A percentile compares a stretch with the other conserved stretches of the same genome.
Evolutionary conservation across 2,797 vertebrate genomes (phyloP).

Genomic region (Enteromius fasciolatus): DNA sequence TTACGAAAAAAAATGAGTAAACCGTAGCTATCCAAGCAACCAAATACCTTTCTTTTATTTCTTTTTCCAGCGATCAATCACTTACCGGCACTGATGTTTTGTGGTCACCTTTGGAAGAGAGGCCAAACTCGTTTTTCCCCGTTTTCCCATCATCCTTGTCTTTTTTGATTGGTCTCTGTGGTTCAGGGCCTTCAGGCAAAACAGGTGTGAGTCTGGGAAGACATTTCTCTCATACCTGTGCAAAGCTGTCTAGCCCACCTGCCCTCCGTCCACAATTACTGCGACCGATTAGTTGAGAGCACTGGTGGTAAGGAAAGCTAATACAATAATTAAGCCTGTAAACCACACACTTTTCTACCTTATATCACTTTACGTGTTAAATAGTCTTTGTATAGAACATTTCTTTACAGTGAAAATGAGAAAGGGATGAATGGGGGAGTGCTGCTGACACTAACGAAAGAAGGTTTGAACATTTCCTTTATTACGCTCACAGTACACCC

Average conservation of each 20-base stretch:
- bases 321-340: slow-evolving; percentile 64
- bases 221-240: slow-evolving; percentile 71
- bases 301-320: slow-evolving; percentile 61
- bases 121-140: slow-evolving; percentile 55
- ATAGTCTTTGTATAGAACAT: slow-evolving; percentile 46
- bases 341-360: slow-evolving; percentile 44
- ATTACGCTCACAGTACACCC: slow-evolving; percentile 73
- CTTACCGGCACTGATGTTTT: slow-evolving; percentile 52
- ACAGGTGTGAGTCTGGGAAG: slow-evolving; percentile 72
- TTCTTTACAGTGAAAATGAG: slow-evolving; percentile 63
- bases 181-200: slow-evolving; percentile 67
- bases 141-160: slow-evolving; percentile 57
- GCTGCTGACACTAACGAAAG: slow-evolving; percentile 24
- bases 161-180: slow-evolving; percentile 59
- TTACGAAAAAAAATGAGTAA: not conserved
- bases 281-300: slow-evolving; percentile 64
- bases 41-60: slow-evolving; percentile 40
- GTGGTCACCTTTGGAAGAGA: slow-evolving; percentile 56
- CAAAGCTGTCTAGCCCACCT: slow-evolving; percentile 50
- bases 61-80: slow-evolving; percentile 52
- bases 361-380: slow-evolving; percentile 58
- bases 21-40: not conserved
- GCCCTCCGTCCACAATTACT: slow-evolving; percentile 51
- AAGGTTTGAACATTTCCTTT: slow-evolving; percentile 60
- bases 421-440: slow-evolving; percentile 5